Conservation (phyloP, 2,888 invertebrate species). For the Plusia festucae region DNA sequence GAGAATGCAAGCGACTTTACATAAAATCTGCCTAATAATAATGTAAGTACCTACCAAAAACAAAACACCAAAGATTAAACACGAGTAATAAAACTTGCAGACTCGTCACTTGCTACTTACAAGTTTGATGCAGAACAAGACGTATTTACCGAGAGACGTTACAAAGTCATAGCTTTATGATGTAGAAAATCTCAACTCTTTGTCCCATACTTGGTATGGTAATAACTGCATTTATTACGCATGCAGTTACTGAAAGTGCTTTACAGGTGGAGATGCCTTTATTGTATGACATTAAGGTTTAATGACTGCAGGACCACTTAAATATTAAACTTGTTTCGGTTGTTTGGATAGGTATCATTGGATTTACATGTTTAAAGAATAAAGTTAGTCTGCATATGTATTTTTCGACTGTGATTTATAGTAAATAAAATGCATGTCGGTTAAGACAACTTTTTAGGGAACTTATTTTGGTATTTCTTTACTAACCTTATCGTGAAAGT, state of each 20-base stretch:
- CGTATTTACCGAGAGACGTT: conserved; percentile 48
- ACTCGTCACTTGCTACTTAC: conserved; percentile 44
- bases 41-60: background rate
- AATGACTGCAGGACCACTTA: conserved; percentile 32
- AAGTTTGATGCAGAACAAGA: conserved; percentile 47
- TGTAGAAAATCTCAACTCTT: conserved; percentile 74
- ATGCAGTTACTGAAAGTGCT: conserved; percentile 63
- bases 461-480: conserved; percentile 15
- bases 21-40: background rate
- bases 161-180: conserved; percentile 76
- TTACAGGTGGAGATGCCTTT: conserved; percentile 43
- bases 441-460: background rate
- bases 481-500: conserved; percentile 50
- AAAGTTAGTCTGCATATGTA: too few species aligned
- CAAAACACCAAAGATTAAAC: conserved; percentile 28
- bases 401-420: background rate
- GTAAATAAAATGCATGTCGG: background rate
- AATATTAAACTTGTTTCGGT: conserved; percentile 21
- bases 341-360: conserved; percentile 14
- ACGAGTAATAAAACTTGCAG: conserved; percentile 27
- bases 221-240: conserved; percentile 80
- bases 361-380: conserved; percentile 2
- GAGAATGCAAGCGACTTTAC: background rate
- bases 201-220: conserved; percentile 74
- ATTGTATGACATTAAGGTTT: conserved; percentile 45